These are phyloP conservation scores for Lucilia cuprina DNA, from an alignment of 1,140 invertebrate genomes.

Conservation along the genomic window DNA sequence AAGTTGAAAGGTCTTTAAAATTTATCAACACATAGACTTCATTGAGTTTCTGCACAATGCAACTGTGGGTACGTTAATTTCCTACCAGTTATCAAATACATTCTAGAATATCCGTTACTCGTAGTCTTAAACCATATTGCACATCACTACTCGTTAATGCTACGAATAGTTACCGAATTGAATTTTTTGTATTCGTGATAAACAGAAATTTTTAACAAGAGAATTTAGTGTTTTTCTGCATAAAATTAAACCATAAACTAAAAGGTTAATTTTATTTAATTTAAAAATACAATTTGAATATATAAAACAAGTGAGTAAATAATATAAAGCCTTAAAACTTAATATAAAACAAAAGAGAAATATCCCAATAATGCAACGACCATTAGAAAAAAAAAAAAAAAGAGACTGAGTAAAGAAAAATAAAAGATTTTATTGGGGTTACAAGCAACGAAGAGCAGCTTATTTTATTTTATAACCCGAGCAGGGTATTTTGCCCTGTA, in stretches of 20 bases:
- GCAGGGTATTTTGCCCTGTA: not conserved
- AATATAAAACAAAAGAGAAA: not conserved
- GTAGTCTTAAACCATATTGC: not conserved
- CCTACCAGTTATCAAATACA: not conserved
- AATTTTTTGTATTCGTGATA: conserved; percentile 33
- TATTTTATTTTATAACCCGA: not conserved
- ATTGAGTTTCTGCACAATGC: no score
- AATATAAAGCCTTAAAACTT: not conserved
- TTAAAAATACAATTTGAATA: not conserved
- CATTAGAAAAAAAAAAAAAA: not conserved
- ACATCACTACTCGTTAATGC: not conserved
- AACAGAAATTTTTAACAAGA: conserved; percentile 24
- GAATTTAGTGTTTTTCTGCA: not conserved
- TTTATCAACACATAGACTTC: no score
- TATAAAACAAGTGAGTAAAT: conserved; percentile 16
- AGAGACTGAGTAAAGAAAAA: not conserved
- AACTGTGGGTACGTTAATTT: not conserved
- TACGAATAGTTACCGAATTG: conserved; percentile 13
- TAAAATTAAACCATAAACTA: not conserved
- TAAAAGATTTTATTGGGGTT: conserved; percentile 4
- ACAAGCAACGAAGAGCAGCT: not conserved
- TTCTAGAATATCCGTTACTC: not conserved
- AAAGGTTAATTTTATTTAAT: not conserved
- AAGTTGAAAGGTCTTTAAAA: no score
- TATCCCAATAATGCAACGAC: not conserved